phyloP scores from a whole-genome alignment of 2,113 vertebrate genomes.

The Calidris pugnax region DNA sequence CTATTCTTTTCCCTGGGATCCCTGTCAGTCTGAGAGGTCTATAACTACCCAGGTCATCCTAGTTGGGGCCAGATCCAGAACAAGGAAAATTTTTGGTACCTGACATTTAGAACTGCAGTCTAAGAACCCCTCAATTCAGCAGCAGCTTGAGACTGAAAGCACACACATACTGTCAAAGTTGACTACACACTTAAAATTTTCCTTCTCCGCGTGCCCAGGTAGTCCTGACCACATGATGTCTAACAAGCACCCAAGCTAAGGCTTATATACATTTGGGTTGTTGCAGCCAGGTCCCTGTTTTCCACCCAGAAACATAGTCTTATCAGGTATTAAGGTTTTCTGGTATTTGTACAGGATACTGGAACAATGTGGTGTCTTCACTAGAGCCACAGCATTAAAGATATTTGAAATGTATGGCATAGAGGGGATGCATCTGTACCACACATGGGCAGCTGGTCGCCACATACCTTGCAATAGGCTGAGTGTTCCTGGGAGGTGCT shows the following conservation, averaged over 20 bases:
- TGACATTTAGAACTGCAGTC: neutral
- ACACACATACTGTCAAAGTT: neutral
- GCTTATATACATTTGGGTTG: neutral
- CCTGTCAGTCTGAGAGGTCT: neutral
- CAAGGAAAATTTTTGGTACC: neutral
- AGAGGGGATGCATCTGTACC: neutral
- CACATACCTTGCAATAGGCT: neutral
- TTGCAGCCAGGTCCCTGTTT: neutral
- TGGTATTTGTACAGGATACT: neutral
- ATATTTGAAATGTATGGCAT: neutral
- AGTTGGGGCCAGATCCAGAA: neutral
- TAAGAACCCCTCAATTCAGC: neutral
- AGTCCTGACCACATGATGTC: neutral
- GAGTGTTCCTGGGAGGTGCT: neutral
- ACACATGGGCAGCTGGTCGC: neutral
- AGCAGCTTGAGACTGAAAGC: neutral
- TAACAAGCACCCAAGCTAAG: neutral
- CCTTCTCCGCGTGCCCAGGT: neutral
- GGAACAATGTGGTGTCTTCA: neutral
- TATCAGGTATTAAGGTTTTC: neutral
- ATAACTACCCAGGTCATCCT: neutral
- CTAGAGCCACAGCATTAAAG: neutral
- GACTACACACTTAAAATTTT: neutral
- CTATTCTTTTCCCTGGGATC: neutral
- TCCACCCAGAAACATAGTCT: neutral